A percentile compares a stretch with the other conserved stretches of the same genome.
phyloP scores from a whole-genome alignment of 1,140 invertebrate genomes.

The Achroia grisella region DNA sequence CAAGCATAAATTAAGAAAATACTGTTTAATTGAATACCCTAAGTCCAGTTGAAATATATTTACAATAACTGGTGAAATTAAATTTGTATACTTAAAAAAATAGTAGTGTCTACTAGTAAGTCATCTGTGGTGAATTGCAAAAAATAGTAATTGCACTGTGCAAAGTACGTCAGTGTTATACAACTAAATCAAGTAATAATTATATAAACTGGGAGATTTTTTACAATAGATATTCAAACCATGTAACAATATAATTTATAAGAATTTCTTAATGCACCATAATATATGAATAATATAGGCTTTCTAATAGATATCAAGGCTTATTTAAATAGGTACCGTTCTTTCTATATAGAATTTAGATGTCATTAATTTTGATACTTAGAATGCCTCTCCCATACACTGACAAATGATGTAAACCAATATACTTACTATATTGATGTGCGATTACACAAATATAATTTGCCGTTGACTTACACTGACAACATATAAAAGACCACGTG shows the following conservation, averaged over 20 bases:
- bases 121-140: constrained; percentile 7
- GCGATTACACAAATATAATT: no score
- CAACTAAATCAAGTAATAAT: constrained; percentile 21
- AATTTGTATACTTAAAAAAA: constrained; percentile 24
- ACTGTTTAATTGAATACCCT: constrained; percentile 63
- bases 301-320: constrained; percentile 52
- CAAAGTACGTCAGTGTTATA: constrained; percentile 11
- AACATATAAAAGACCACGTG: no score
- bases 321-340: constrained; percentile 55
- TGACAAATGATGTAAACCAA: no score
- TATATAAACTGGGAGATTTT: constrained; percentile 28
- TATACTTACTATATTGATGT: no score
- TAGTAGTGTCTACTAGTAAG: constrained; percentile 9
- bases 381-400: no score
- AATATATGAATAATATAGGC: constrained; percentile 33
- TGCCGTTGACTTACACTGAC: no score
- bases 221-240: constrained; percentile 36
- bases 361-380: background rate
- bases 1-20: constrained; percentile 70
- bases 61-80: constrained; percentile 54
- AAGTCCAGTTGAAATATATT: constrained; percentile 57
- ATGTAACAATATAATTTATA: constrained; percentile 38
- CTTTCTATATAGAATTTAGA: constrained; percentile 13
- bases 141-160: constrained; percentile 42
- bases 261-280: constrained; percentile 44